Percentiles rank a stretch among this genome's conserved stretches.
These are phyloP conservation scores for Apodemia mormo DNA, from an alignment of 2,888 invertebrate genomes.

Conservation along the genomic window DNA sequence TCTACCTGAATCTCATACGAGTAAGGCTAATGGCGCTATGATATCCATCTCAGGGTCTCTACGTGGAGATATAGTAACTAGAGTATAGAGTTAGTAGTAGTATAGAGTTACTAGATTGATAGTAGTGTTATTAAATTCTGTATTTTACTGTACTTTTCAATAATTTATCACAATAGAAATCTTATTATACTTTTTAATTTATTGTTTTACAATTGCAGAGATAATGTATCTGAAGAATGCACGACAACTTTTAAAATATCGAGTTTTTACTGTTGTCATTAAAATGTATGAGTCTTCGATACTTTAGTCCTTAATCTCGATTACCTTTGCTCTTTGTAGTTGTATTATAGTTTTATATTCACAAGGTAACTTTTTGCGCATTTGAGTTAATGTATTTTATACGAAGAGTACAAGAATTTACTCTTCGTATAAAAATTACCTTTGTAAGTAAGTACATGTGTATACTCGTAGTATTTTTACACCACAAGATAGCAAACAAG, in stretches of 20 bases:
- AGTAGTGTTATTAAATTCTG: no score
- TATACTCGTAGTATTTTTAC: no score
- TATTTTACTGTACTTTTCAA: not conserved
- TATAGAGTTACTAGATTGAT: no score
- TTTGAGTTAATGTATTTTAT: not conserved
- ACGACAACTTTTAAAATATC: constrained; percentile 64
- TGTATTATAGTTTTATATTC: constrained; percentile 16
- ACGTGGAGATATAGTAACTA: no score
- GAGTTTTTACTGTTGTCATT: constrained; percentile 68
- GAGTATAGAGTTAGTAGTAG: no score
- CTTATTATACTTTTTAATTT: constrained; percentile 63
- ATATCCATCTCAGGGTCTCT: no score
- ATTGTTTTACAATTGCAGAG: constrained; percentile 70
- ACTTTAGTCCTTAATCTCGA: constrained; percentile 45
- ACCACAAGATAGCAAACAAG: no score
- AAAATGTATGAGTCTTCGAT: constrained; percentile 61
- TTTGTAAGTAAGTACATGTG: not conserved
- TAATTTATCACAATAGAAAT: constrained; percentile 19
- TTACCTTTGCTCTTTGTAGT: constrained; percentile 32
- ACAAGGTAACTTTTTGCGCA: constrained; percentile 10
- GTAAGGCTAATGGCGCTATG: no score
- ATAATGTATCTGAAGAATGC: constrained; percentile 57
- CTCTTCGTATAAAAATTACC: not conserved
- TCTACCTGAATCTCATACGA: no score
- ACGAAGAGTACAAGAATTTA: not conserved